Conservation (phyloP, 2,888 invertebrate species). For the Stratiomys singularior region DNA sequence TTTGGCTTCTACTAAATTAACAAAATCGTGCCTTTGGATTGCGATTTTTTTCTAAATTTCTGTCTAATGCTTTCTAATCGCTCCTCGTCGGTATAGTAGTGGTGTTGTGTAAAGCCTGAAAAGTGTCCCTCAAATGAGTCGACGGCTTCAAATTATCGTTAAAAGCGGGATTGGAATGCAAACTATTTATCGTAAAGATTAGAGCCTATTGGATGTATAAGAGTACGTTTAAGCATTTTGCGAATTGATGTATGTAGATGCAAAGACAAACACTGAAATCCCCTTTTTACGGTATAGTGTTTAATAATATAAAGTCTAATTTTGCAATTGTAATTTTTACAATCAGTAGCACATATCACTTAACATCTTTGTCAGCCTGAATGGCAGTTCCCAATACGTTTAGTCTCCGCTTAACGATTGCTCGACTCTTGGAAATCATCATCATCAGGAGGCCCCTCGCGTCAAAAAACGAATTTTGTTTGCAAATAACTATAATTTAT, state of each 20-base stretch:
- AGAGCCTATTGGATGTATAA: neutral
- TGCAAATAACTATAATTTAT: too few species aligned
- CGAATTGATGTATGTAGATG: neutral
- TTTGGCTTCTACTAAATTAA: slow-evolving; percentile 30
- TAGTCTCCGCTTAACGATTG: too few species aligned
- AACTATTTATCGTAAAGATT: neutral
- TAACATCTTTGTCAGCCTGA: too few species aligned
- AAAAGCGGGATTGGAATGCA: neutral
- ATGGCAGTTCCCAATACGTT: too few species aligned
- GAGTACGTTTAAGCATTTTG: neutral
- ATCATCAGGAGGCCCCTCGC: too few species aligned
- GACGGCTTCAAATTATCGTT: neutral
- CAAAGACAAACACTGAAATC: neutral
- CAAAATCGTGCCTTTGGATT: neutral
- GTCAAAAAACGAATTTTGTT: too few species aligned
- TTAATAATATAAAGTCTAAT: neutral
- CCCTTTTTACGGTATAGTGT: neutral
- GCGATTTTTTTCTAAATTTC: slow-evolving; percentile 4
- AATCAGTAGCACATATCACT: too few species aligned
- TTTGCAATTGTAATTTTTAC: too few species aligned
- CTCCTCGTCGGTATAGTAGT: neutral
- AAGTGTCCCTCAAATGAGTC: neutral
- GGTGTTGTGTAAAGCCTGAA: slow-evolving; percentile 4
- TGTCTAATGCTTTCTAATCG: neutral
- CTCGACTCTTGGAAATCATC: too few species aligned